A percentile compares a stretch with the other conserved stretches of the same genome.
Evolutionary conservation across 2,797 vertebrate species (phyloP).

Genomic region (Salmo trutta): DNA sequence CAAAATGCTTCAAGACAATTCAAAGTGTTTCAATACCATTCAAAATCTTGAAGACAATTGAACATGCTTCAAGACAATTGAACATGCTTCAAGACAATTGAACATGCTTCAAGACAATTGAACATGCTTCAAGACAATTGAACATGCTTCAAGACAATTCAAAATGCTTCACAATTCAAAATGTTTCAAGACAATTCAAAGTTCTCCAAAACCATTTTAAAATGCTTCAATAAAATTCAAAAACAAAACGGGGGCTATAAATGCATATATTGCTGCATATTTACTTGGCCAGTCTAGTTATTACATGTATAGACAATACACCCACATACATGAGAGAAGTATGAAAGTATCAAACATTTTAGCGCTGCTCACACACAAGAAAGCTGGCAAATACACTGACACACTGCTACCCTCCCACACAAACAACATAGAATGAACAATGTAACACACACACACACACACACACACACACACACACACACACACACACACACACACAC

Average conservation of each 20-base stretch:
- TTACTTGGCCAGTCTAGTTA: background rate
- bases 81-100: too few species aligned
- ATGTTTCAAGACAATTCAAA: background rate
- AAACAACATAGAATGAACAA: too few species aligned
- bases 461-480: conserved; percentile 7
- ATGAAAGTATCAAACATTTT: background rate
- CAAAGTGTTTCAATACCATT: too few species aligned
- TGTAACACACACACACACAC: conserved; percentile 2
- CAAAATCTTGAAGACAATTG: too few species aligned
- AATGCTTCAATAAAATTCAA: too few species aligned
- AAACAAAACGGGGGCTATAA: too few species aligned
- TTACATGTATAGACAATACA: background rate
- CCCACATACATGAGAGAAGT: background rate
- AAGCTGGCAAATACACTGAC: background rate
- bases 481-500: conserved; percentile 3
- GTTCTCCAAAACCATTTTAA: too few species aligned
- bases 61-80: too few species aligned
- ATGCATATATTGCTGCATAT: background rate
- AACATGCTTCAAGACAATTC: too few species aligned
- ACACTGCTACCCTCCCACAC: conserved; percentile 1
- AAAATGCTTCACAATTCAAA: background rate
- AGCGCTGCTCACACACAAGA: background rate
- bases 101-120: too few species aligned
- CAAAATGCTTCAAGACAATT: too few species aligned
- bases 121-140: too few species aligned